phyloP scores from a whole-genome alignment of 2,888 invertebrate species.

The Aelia acuminata region DNA sequence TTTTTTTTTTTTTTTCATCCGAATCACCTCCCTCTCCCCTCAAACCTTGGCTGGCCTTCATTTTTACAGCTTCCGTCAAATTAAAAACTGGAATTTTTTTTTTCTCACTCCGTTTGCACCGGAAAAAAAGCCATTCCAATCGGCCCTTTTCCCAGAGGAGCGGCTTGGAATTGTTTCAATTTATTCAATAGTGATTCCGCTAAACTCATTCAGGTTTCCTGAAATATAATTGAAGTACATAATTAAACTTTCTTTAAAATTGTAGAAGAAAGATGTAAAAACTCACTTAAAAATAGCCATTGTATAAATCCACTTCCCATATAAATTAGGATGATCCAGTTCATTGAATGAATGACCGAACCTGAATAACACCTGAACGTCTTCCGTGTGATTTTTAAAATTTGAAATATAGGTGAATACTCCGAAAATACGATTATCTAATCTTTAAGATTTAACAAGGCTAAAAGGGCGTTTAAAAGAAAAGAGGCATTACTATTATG shows the following conservation, averaged over 20 bases:
- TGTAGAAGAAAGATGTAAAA: no score
- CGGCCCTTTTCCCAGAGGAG: constrained; percentile 31
- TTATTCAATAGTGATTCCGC: background rate
- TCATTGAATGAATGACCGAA: no score
- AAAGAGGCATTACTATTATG: no score
- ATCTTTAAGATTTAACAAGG: no score
- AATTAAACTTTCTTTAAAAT: background rate
- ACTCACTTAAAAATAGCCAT: no score
- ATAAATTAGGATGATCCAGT: no score
- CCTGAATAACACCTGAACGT: no score
- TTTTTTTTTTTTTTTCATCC: background rate
- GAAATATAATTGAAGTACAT: background rate
- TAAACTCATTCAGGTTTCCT: background rate
- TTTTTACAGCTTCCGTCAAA: constrained; percentile 55
- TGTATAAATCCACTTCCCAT: no score
- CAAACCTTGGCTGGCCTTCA: constrained; percentile 51
- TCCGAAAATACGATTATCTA: no score
- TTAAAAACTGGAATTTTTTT: constrained; percentile 52
- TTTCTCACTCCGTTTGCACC: constrained; percentile 5
- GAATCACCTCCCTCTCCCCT: constrained; percentile 31
- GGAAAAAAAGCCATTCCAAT: constrained; percentile 6
- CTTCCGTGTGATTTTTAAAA: no score
- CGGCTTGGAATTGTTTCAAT: background rate
- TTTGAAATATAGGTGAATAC: no score
- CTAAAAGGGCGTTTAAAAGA: no score